These are phyloP conservation scores for Pycnomerus fuliginosus DNA, from an alignment of 2,888 invertebrate genomes.

Conservation along the genomic window DNA sequence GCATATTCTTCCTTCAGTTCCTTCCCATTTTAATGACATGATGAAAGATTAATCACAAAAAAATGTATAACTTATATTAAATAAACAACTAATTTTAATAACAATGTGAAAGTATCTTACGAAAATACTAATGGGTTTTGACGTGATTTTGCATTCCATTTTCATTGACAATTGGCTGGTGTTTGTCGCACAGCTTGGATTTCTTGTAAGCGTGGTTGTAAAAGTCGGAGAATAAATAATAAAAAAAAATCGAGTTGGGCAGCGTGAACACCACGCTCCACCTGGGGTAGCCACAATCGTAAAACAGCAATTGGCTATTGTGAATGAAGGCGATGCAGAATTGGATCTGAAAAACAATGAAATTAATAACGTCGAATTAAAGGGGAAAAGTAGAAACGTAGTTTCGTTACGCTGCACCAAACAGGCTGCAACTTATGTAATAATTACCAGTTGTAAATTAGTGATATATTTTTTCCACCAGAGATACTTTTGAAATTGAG, in stretches of 20 bases:
- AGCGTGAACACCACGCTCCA: slow-evolving; percentile 82
- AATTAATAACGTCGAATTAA: slow-evolving; percentile 7
- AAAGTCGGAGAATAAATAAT: slow-evolving; percentile 88
- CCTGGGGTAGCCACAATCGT: slow-evolving; percentile 86
- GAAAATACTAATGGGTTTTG: not conserved
- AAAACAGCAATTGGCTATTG: slow-evolving; percentile 79
- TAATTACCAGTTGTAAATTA: slow-evolving; percentile 69
- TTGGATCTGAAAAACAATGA: slow-evolving; percentile 68
- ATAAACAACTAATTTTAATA: too few species aligned
- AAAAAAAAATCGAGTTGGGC: slow-evolving; percentile 90
- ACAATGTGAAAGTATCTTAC: too few species aligned
- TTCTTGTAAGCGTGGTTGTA: slow-evolving; percentile 76
- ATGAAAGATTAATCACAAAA: too few species aligned
- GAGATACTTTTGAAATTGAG: slow-evolving; percentile 69
- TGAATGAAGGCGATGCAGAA: slow-evolving; percentile 87
- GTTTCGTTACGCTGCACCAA: slow-evolving; percentile 6
- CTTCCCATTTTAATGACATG: too few species aligned
- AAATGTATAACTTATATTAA: too few species aligned
- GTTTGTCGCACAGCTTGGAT: too few species aligned
- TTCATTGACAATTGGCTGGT: too few species aligned
- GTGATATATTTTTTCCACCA: slow-evolving; percentile 89
- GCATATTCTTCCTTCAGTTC: too few species aligned
- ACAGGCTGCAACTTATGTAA: slow-evolving; percentile 5
- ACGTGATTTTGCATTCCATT: too few species aligned
- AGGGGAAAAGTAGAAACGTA: slow-evolving; percentile 32